Evolutionary conservation across 2,888 invertebrate species (phyloP), one percentile per base, ranked within the genome.

Genomic region (Troides helena): DNA sequence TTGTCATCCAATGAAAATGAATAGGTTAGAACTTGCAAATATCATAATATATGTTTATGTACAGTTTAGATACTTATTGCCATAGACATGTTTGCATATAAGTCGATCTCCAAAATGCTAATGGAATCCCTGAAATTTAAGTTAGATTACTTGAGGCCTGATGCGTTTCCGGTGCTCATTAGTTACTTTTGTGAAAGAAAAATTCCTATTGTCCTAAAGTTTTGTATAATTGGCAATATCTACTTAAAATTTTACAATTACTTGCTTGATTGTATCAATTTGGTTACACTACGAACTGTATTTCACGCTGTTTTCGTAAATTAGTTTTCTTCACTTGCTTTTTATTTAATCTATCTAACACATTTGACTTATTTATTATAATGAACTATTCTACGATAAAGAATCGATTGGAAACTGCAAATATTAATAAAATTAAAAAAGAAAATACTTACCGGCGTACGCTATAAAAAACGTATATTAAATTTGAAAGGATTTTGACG

Each of bases 201-300:
- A 50, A 18, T 14, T 14, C 50, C 4, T 17, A 12, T 14, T 14
- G 14, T 50, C 1, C 18, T 39, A 39, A 39, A 39, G 50, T 50
- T 50, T 50, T 18, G 17, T 17, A 50, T 57, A n/a, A 53, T 53
- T 53, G n/a, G 17, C 10, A 39, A 39, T 39, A n/a, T 25, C 17
- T 46, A 60, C 21, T 62, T 46, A 46, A 23, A 46, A 25, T 30
- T 64, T n/a, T 10, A 8, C 21, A 56, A 23, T 61, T 25, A 62
- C 50, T 63, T 63, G 65, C 69, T 69, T 69, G 69, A 69, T 69
- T 65, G 25, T 69, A 61, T 69, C 69, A 69, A 57, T 65, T 61
- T 65, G 43, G 43, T 65, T n/a, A 50, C 30, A 10, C n/a, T 50
- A 17, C 1, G 5, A 50, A 14, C 50, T 50, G 18, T 50, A 50